A percentile compares a stretch with the other conserved stretches of the same genome.
Evolutionary conservation across 37 sponge, comb jelly and placozoan species (phyloP).

Genomic region (Chondrosia reniformis): DNA sequence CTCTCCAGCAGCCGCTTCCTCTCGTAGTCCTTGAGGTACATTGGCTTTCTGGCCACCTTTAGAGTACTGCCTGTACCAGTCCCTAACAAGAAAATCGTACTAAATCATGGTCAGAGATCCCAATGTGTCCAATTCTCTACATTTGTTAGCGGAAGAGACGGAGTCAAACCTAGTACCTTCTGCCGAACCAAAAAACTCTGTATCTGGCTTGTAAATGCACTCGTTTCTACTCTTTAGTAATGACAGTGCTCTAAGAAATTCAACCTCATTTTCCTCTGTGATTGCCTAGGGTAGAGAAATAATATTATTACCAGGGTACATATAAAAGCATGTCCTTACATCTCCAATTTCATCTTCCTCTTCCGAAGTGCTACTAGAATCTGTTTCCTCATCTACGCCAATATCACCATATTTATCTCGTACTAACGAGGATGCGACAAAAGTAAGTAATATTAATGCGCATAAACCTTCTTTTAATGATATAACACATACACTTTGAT

Average conservation of each 20-base stretch:
- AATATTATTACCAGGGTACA: not conserved
- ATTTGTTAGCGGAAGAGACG: not conserved
- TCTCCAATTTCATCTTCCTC: slow-evolving; percentile 65
- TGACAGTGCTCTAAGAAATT: slow-evolving; percentile 83
- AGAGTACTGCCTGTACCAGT: not conserved
- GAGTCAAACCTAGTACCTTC: slow-evolving; percentile 15
- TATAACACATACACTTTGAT: slow-evolving; percentile 52
- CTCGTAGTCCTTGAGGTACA: slow-evolving; percentile 90
- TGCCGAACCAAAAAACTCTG: slow-evolving; percentile 37
- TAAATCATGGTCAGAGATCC: too few relatives aligned
- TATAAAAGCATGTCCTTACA: not conserved
- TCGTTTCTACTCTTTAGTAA: slow-evolving; percentile 69
- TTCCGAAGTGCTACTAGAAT: slow-evolving; percentile 46
- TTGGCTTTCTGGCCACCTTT: slow-evolving; percentile 38
- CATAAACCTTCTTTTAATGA: not conserved
- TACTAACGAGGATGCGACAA: slow-evolving; percentile 46
- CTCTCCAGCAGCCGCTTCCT: slow-evolving; percentile 71
- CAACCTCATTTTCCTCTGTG: slow-evolving; percentile 63
- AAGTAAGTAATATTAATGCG: not conserved
- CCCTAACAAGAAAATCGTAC: too few relatives aligned
- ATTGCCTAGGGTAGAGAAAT: slow-evolving; percentile 30
- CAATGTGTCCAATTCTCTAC: not conserved
- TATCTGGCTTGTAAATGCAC: slow-evolving; percentile 47
- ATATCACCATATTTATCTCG: slow-evolving; percentile 65
- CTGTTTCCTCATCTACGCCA: slow-evolving; percentile 16